phyloP scores from a whole-genome alignment of 2,888 invertebrate species.

The Helicoverpa assulta region DNA sequence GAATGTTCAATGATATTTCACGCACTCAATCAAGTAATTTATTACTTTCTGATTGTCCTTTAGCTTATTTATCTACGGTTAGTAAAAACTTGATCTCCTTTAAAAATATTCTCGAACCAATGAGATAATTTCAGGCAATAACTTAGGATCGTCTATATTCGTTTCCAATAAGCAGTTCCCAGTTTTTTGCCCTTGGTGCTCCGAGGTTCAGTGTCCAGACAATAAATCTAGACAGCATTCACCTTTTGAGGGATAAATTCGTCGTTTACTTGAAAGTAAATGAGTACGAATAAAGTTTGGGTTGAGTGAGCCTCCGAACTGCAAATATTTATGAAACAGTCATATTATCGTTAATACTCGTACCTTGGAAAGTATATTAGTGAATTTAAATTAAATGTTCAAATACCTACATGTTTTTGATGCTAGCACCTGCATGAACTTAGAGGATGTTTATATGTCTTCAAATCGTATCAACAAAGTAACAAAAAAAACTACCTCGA shows the following conservation, averaged over 20 bases:
- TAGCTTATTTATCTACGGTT: conserved; percentile 7
- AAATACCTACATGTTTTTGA: too few relatives aligned
- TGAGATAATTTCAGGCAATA: conserved; percentile 41
- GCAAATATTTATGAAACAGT: too few relatives aligned
- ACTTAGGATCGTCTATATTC: conserved; percentile 46
- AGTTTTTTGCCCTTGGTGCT: conserved; percentile 36
- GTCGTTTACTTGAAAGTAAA: conserved; percentile 14
- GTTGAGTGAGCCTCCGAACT: too few relatives aligned
- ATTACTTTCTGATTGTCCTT: not conserved
- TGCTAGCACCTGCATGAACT: too few relatives aligned
- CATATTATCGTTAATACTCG: too few relatives aligned
- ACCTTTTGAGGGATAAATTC: conserved; percentile 21
- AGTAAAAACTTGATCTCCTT: not conserved
- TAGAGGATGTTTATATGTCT: too few relatives aligned
- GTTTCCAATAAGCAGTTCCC: conserved; percentile 53
- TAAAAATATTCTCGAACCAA: conserved; percentile 17
- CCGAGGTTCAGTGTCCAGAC: conserved; percentile 37
- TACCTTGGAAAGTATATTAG: too few relatives aligned
- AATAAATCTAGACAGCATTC: conserved; percentile 50
- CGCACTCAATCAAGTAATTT: not conserved
- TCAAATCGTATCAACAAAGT: too few relatives aligned
- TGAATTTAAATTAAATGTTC: too few relatives aligned
- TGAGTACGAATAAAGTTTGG: not conserved
- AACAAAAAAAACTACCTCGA: too few relatives aligned
- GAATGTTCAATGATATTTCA: not conserved